Percentiles rank a stretch among this genome's conserved stretches.
Conservation (phyloP, 1,140 invertebrate species). For the Ips nitidus region DNA sequence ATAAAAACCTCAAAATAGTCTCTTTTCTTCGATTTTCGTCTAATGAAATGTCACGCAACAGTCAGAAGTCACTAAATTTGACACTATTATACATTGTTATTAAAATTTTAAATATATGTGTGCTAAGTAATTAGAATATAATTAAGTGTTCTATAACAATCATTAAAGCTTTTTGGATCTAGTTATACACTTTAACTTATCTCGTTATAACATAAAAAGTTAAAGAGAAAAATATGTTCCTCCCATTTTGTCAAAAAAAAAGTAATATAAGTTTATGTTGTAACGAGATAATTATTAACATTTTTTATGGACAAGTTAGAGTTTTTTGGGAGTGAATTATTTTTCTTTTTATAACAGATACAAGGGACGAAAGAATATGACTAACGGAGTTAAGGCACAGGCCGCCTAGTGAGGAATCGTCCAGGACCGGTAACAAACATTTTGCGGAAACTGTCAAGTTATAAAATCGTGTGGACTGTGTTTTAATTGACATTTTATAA, state of each 20-base stretch:
- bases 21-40: too few relatives aligned
- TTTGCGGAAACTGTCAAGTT: slow-evolving; percentile 13
- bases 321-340: slow-evolving; percentile 52
- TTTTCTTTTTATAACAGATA: slow-evolving; percentile 62
- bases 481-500: not conserved
- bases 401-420: slow-evolving; percentile 12
- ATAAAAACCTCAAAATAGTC: too few relatives aligned
- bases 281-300: slow-evolving; percentile 57
- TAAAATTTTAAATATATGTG: too few relatives aligned
- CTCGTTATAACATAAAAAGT: slow-evolving; percentile 55
- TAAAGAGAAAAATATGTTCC: slow-evolving; percentile 48
- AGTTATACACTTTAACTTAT: slow-evolving; percentile 23
- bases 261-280: slow-evolving; percentile 51
- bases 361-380: slow-evolving; percentile 63
- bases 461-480: slow-evolving; percentile 18
- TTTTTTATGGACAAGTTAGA: slow-evolving; percentile 18
- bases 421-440: slow-evolving; percentile 9
- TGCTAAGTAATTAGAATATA: too few relatives aligned
- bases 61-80: too few relatives aligned
- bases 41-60: too few relatives aligned
- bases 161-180: not conserved
- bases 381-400: slow-evolving; percentile 26
- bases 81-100: too few relatives aligned
- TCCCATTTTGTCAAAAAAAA: slow-evolving; percentile 52
- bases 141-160: too few relatives aligned